These are phyloP conservation scores for Drosophila arizonae DNA, from an alignment of 1,140 invertebrate species.

Conservation along the genomic window DNA sequence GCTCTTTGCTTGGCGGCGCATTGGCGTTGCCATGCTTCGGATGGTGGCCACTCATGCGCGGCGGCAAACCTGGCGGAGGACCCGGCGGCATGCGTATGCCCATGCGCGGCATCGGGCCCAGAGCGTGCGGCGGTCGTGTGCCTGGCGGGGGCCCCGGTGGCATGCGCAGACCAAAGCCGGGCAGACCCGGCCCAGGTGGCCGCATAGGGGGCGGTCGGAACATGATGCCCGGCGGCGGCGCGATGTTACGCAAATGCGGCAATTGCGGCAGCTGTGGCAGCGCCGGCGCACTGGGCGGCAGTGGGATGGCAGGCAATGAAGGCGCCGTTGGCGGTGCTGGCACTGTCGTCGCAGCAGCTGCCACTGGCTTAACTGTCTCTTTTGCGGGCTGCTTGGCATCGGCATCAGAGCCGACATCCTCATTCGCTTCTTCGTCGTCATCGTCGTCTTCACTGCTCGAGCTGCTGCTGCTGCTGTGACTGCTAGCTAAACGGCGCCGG, in stretches of 20 bases:
- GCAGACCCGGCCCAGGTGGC: slow-evolving; percentile 64
- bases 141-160: slow-evolving; percentile 87
- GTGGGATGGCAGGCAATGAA: slow-evolving; percentile 53
- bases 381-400: slow-evolving; percentile 31
- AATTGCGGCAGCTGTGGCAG: slow-evolving; percentile 74
- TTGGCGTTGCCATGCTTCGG: slow-evolving; percentile 49
- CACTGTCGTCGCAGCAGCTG: slow-evolving; percentile 10
- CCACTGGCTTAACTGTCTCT: slow-evolving; percentile 19
- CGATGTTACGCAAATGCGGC: slow-evolving; percentile 65
- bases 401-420: slow-evolving; percentile 36
- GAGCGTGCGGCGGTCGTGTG: slow-evolving; percentile 84
- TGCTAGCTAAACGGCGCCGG: slow-evolving; percentile 13
- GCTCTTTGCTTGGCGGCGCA: slow-evolving; percentile 76
- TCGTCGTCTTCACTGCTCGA: slow-evolving; percentile 42
- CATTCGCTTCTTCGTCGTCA: slow-evolving; percentile 43
- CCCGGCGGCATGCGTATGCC: slow-evolving; percentile 85
- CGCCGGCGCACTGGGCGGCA: slow-evolving; percentile 53
- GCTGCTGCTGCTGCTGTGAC: slow-evolving; percentile 31
- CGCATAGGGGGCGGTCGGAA: slow-evolving; percentile 86
- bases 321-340: slow-evolving; percentile 53
- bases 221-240: slow-evolving; percentile 83
- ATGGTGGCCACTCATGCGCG: slow-evolving; percentile 79
- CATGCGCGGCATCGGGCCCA: slow-evolving; percentile 84
- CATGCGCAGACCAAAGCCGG: slow-evolving; percentile 81
- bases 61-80: slow-evolving; percentile 87